Evolutionary conservation across 2,113 vertebrate genomes (phyloP), one percentile per base, ranked within the genome.

Genomic region (Tautogolabrus adspersus): DNA sequence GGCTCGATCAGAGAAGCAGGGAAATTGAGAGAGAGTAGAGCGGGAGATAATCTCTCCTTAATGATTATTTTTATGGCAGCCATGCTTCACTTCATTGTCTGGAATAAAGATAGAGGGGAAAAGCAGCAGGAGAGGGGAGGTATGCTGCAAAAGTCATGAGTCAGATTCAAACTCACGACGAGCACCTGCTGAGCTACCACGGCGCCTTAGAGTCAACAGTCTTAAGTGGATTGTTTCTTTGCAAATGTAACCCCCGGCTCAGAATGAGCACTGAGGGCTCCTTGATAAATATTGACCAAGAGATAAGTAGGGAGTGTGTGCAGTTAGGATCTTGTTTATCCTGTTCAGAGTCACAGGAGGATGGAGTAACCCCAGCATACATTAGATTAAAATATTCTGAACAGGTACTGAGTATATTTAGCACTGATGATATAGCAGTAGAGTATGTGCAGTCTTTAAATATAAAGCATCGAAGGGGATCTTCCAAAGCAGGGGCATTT

Each of bases 11-110:
- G 80, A 86, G 81, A 86, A 44, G 66, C 59, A 66, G 55, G 38
- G 67, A 81, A 85, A 81, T 55, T 63, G 77, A 78, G 84, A 71
- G 75, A 51, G 85, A 75, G 80, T 71, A 75, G 74, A 82, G 66
- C 70, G 65, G 68, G 60, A 84, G 82, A 79, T 88, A 72, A 90
- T 91, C 82, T 84, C 79, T 59, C 66, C 84, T 85, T 88, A 87
- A 89, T 89, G 79, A 73, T 88, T 72, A 86, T 84, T 85, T 90
- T 91, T 85, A 88, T 81, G 80, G 81, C 86, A 70, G 85, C 77
- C 77, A 60, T 69, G 86, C 75, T 86, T 77, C 82, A 85, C 49
- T 76, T 57, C 59, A 60, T 38, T 63, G 74, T 76, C 75, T 44
- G 70, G 59, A 62, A 51, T 79, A 67, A 59, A 81, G 56, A 60